A percentile compares a stretch with the other conserved stretches of the same genome.
Evolutionary conservation across 1,140 invertebrate genomes (phyloP).

Genomic region (Plectrocnemia conspersa): DNA sequence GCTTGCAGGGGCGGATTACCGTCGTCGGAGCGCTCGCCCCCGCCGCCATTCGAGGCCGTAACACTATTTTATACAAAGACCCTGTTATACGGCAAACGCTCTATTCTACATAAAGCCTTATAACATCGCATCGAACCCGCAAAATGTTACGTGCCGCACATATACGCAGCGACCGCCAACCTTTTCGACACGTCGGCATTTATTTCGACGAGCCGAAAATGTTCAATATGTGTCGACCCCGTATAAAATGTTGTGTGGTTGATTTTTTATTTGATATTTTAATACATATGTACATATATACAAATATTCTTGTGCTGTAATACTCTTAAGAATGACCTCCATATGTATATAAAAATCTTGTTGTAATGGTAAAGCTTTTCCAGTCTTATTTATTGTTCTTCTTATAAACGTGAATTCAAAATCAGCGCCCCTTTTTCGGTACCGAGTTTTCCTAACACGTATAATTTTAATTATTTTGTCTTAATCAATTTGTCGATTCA

Average conservation of each 20-base stretch:
- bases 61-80: conserved; percentile 10
- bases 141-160: conserved; percentile 6
- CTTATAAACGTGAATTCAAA: no score
- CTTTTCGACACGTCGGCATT: neutral
- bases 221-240: neutral
- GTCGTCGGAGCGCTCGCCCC: neutral
- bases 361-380: no score
- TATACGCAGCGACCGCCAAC: neutral
- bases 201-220: neutral
- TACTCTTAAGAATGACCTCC: no score
- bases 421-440: no score
- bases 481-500: no score
- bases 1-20: conserved; percentile 1
- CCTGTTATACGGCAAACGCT: conserved; percentile 5
- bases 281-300: neutral
- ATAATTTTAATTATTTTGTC: no score
- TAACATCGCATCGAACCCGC: conserved; percentile 6
- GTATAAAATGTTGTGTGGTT: neutral
- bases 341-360: no score
- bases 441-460: no score
- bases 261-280: neutral
- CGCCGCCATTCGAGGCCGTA: no score
- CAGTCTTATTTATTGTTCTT: no score
- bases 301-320: neutral
- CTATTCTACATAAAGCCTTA: conserved; percentile 8